A percentile compares a stretch with the other conserved stretches of the same genome.
These are phyloP conservation scores for Cerastis leucographa DNA, from an alignment of 2,888 invertebrate species.

Conservation along the genomic window DNA sequence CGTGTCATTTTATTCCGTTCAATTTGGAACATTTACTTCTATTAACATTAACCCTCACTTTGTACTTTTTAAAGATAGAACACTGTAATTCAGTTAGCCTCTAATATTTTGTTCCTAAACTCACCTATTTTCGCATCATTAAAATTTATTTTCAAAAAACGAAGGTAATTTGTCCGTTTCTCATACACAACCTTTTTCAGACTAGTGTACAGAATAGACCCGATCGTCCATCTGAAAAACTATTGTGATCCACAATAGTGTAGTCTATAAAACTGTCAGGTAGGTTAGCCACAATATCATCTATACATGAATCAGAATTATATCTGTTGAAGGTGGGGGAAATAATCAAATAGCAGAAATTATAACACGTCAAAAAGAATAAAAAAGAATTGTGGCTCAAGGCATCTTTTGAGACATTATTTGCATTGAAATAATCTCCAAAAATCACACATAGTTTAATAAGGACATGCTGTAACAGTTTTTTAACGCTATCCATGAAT, in stretches of 20 bases:
- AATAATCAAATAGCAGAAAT: background rate
- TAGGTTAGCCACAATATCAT: background rate
- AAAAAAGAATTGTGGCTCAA: background rate
- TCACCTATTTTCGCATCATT: no score
- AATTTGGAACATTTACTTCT: no score
- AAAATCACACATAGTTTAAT: background rate
- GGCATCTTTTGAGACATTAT: background rate
- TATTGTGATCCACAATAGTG: background rate
- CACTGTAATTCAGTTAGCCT: no score
- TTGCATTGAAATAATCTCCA: background rate
- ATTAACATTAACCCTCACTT: no score
- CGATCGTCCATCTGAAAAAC: background rate
- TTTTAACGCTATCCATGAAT: background rate
- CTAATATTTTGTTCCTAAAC: no score
- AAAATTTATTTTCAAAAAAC: background rate
- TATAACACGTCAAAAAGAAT: background rate
- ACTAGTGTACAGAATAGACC: background rate
- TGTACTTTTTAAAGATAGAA: no score
- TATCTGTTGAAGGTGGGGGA: background rate
- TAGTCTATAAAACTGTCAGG: background rate
- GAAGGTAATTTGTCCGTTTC: no score
- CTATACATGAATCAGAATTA: background rate
- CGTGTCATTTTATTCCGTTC: no score
- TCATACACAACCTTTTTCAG: background rate
- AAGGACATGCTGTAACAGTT: background rate